Percentiles rank a stretch among this genome's conserved stretches.
Evolutionary conservation across 2,113 vertebrate species (phyloP).

Genomic region (Gallinago media): DNA sequence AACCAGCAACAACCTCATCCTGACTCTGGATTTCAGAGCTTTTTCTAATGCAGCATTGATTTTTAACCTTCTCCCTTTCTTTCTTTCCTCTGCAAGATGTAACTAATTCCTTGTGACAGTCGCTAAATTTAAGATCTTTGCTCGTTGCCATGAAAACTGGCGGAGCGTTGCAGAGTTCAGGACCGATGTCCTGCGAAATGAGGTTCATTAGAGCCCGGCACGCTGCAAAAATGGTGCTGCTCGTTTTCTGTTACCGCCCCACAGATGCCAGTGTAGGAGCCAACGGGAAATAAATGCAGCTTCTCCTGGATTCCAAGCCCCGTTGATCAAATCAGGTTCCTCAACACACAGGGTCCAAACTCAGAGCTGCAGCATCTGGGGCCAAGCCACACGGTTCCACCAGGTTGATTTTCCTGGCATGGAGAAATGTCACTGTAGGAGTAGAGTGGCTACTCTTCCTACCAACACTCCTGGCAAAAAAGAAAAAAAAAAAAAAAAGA

Average conservation of each 20-base stretch:
- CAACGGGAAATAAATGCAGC: neutral
- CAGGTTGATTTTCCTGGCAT: neutral
- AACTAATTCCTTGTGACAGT: neutral
- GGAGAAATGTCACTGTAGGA: constrained; percentile 21
- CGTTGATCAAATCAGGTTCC: neutral
- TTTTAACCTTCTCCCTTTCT: neutral
- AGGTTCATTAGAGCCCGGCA: neutral
- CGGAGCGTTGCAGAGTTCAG: neutral
- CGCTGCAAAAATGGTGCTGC: neutral
- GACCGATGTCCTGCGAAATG: neutral
- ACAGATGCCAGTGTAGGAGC: neutral
- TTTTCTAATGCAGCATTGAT: neutral
- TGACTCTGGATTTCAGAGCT: neutral
- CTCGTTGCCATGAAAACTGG: constrained; percentile 25
- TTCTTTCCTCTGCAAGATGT: neutral
- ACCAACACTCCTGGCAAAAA: neutral
- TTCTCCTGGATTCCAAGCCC: neutral
- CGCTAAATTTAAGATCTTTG: neutral
- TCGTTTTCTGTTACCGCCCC: neutral
- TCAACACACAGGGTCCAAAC: neutral
- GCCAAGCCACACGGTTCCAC: neutral
- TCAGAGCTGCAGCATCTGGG: neutral
- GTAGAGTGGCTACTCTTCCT: neutral
- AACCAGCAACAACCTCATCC: neutral
- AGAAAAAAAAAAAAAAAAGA: neutral